A percentile compares a stretch with the other conserved stretches of the same genome.
Evolutionary conservation across 2,113 vertebrate genomes (phyloP).

Genomic region (Takifugu bimaculatus): DNA sequence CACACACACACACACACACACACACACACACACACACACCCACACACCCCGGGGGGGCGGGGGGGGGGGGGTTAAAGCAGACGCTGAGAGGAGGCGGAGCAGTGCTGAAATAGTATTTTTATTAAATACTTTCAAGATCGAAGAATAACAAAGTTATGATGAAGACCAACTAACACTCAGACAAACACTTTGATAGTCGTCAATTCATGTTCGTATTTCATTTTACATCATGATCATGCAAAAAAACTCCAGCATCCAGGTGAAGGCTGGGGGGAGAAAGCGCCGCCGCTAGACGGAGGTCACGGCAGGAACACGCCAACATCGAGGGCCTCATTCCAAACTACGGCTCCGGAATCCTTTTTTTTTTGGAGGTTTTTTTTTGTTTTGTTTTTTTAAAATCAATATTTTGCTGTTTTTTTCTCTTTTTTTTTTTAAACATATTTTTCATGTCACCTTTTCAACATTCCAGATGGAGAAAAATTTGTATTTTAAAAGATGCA

Average conservation of each 20-base stretch:
- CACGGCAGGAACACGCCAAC: slow-evolving; percentile 86
- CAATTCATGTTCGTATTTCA: slow-evolving; percentile 86
- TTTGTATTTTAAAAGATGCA: slow-evolving; percentile 72
- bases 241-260: slow-evolving; percentile 91
- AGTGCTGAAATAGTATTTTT: slow-evolving; percentile 94
- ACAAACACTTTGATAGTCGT: slow-evolving; percentile 90
- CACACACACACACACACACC: too few relatives aligned
- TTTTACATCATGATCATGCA: slow-evolving; percentile 91
- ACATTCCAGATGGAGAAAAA: slow-evolving; percentile 70
- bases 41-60: too few relatives aligned
- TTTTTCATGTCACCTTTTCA: slow-evolving; percentile 70
- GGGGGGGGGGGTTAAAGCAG: slow-evolving; percentile 4
- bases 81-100: slow-evolving; percentile 3
- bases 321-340: slow-evolving; percentile 88
- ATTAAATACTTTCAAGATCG: slow-evolving; percentile 98
- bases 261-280: slow-evolving; percentile 90
- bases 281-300: slow-evolving; percentile 72
- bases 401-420: slow-evolving; percentile 13
- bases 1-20: neutral
- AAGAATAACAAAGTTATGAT: slow-evolving; percentile 99
- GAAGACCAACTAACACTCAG: slow-evolving; percentile 98
- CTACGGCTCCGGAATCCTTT: slow-evolving; percentile 80
- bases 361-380: slow-evolving; percentile 46
- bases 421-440: slow-evolving; percentile 33
- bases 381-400: slow-evolving; percentile 35